These are phyloP conservation scores for Drosophila glabriapex DNA, from an alignment of 2,888 invertebrate genomes.

Conservation along the genomic window DNA sequence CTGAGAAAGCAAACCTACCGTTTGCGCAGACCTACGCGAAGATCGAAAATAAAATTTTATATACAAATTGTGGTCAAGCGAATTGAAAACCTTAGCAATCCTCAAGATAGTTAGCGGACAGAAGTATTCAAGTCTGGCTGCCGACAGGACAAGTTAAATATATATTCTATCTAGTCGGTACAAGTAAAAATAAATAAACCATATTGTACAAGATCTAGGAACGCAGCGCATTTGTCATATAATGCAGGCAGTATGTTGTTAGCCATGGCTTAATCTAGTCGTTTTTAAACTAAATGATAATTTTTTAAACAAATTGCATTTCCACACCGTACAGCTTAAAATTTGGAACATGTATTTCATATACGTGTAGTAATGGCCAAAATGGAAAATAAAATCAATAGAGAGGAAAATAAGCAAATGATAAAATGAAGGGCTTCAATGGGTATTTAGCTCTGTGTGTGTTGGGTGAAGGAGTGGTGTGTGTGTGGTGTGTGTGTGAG, in stretches of 20 bases:
- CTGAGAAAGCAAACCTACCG: slow-evolving; percentile 42
- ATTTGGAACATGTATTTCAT: neutral
- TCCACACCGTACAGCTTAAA: neutral
- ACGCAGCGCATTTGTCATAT: neutral
- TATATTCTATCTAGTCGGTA: neutral
- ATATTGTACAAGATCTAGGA: neutral
- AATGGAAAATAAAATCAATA: slow-evolving; percentile 9
- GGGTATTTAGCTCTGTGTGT: neutral
- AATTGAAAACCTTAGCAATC: neutral
- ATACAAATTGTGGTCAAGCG: neutral
- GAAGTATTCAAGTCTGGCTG: neutral
- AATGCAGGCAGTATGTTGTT: neutral
- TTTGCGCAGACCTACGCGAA: slow-evolving; percentile 18
- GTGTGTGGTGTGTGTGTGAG: neutral
- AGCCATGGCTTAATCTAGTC: neutral
- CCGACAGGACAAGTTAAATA: neutral
- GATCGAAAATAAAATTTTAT: slow-evolving; percentile 24
- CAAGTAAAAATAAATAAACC: neutral
- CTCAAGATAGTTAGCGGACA: neutral
- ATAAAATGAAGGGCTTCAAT: slow-evolving; percentile 1
- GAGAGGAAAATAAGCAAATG: slow-evolving; percentile 7
- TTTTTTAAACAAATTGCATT: neutral
- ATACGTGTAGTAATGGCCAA: neutral
- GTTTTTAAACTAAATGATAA: neutral
- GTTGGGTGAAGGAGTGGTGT: neutral